phyloP scores from a whole-genome alignment of 2,888 invertebrate genomes.

The Lordiphosa fenestrarum region DNA sequence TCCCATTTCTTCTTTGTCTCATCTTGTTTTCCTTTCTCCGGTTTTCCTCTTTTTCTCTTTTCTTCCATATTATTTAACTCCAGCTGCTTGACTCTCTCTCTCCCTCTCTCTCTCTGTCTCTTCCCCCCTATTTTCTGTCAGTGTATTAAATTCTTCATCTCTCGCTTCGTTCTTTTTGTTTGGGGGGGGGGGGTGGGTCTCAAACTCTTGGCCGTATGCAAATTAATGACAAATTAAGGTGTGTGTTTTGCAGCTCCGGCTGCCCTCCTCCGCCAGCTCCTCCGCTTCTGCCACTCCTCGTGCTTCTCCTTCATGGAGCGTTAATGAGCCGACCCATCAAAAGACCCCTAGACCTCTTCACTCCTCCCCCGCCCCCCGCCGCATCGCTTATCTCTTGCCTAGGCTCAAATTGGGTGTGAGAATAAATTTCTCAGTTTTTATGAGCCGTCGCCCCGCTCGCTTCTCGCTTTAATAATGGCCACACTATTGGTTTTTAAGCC shows the following conservation, averaged over 20 bases:
- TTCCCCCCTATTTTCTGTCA: not conserved
- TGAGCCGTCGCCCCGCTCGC: constrained; percentile 49
- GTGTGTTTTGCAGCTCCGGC: constrained; percentile 67
- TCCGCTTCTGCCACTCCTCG: not conserved
- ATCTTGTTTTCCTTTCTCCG: too few species aligned
- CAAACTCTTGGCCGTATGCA: constrained; percentile 51
- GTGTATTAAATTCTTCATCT: too few species aligned
- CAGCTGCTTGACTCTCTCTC: not conserved
- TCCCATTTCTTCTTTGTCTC: too few species aligned
- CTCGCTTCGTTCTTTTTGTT: constrained; percentile 1
- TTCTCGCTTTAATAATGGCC: constrained; percentile 64
- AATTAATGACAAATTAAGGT: constrained; percentile 74
- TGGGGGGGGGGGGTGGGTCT: constrained; percentile 55
- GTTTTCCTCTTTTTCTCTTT: not conserved
- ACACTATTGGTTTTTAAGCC: constrained; percentile 61
- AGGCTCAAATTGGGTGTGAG: constrained; percentile 73
- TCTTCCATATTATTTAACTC: not conserved
- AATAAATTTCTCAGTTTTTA: constrained; percentile 73
- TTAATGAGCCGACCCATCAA: constrained; percentile 57
- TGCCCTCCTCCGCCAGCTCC: not conserved
- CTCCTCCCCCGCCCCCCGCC: not conserved
- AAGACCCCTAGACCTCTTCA: not conserved
- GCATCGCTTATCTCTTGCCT: constrained; percentile 45
- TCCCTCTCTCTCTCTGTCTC: too few species aligned
- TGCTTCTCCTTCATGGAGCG: constrained; percentile 39